Evolutionary conservation across 2,797 vertebrate genomes (phyloP).

Genomic region (Paratrypauchen microcephalus): DNA sequence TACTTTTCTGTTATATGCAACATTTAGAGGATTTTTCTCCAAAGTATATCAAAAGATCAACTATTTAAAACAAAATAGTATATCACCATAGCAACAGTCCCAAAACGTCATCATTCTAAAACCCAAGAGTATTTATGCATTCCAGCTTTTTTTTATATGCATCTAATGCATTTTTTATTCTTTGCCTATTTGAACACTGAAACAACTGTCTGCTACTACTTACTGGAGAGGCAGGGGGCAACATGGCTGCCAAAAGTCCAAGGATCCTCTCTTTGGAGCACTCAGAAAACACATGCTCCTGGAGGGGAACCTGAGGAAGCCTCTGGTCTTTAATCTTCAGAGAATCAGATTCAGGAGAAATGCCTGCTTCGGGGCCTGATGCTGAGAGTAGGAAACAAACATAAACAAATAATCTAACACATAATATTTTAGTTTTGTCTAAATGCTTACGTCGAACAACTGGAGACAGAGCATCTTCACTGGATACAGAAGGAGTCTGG

Average conservation of each 20-base stretch:
- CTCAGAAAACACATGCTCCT: slow-evolving; percentile 94
- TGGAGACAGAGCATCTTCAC: slow-evolving; percentile 75
- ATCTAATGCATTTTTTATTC: too few species aligned
- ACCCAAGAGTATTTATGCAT: too few species aligned
- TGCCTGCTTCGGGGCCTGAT: slow-evolving; percentile 56
- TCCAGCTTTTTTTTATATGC: too few species aligned
- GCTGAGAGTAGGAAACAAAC: slow-evolving; percentile 35
- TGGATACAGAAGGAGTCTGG: slow-evolving; percentile 76
- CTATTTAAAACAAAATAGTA: too few species aligned
- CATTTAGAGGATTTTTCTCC: too few species aligned
- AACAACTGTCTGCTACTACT: slow-evolving; percentile 1
- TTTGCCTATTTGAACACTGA: not conserved
- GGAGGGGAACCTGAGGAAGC: slow-evolving; percentile 77
- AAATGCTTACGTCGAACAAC: slow-evolving; percentile 64
- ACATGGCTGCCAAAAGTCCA: slow-evolving; percentile 92
- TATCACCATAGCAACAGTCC: too few species aligned
- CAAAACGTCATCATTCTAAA: too few species aligned
- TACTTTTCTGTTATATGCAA: too few species aligned
- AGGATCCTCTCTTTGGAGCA: slow-evolving; percentile 97
- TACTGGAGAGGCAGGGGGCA: slow-evolving; percentile 90
- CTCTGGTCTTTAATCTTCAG: slow-evolving; percentile 76
- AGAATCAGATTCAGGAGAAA: slow-evolving; percentile 59
- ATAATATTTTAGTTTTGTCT: not conserved
- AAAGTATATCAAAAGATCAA: too few species aligned
- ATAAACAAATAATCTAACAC: not conserved